Evolutionary conservation across 2,113 vertebrate genomes (phyloP).

Genomic region (Oreochromis niloticus): DNA sequence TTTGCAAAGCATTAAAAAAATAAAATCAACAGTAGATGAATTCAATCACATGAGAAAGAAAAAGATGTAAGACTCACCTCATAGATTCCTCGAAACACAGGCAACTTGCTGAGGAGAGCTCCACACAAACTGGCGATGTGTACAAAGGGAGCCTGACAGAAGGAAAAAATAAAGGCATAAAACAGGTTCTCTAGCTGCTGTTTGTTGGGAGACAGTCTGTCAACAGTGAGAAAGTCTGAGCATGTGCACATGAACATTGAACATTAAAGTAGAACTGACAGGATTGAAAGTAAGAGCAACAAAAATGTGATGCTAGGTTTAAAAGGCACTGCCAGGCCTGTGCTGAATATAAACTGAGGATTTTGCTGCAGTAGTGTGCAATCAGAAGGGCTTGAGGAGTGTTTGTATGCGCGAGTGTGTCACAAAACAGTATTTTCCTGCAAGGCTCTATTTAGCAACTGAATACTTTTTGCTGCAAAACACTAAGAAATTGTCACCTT

Average conservation of each 20-base stretch:
- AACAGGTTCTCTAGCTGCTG: background rate
- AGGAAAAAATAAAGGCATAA: background rate
- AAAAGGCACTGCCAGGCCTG: background rate
- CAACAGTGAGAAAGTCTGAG: background rate
- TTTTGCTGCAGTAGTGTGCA: background rate
- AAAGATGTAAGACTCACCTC: slow-evolving; percentile 74
- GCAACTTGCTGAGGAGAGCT: slow-evolving; percentile 92
- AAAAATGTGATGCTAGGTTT: background rate
- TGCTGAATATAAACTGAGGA: background rate
- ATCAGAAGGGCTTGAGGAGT: background rate
- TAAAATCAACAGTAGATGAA: accelerated
- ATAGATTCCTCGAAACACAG: slow-evolving; percentile 93
- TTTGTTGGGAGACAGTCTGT: background rate
- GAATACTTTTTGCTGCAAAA: background rate
- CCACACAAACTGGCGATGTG: slow-evolving; percentile 96
- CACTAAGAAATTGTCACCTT: background rate
- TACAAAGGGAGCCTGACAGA: slow-evolving; percentile 88
- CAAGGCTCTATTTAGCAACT: background rate
- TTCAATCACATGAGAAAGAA: background rate
- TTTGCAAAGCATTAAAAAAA: background rate
- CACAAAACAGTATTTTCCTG: background rate
- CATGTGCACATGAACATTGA: background rate
- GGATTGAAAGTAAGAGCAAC: slow-evolving; percentile 19
- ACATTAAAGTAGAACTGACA: slow-evolving; percentile 19
- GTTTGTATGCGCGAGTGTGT: background rate